A percentile compares a stretch with the other conserved stretches of the same genome.
These are phyloP conservation scores for Sylvietta virens DNA, from an alignment of 2,113 vertebrate genomes.

Conservation along the genomic window DNA sequence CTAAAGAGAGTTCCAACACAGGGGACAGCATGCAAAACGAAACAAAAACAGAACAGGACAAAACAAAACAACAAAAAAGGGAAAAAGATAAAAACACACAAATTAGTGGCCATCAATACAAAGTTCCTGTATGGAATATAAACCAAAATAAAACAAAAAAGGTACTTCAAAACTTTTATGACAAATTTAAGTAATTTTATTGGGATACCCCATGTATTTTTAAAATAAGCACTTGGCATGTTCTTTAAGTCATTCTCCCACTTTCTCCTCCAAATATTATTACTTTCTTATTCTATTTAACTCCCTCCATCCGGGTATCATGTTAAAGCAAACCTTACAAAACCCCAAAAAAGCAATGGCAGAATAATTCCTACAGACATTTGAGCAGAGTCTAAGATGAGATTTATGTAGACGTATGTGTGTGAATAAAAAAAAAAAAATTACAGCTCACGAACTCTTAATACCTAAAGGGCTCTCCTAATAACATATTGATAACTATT, in stretches of 20 bases:
- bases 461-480: not conserved
- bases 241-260: not conserved
- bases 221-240: constrained; percentile 8
- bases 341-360: not conserved
- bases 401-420: not conserved
- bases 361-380: not conserved
- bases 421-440: not conserved
- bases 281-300: not conserved
- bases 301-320: not conserved
- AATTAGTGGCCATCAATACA: constrained; percentile 81
- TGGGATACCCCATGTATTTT: constrained; percentile 23
- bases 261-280: not conserved
- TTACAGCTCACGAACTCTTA: not conserved
- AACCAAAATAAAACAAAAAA: constrained; percentile 63
- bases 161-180: constrained; percentile 51
- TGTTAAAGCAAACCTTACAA: not conserved
- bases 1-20: constrained; percentile 95
- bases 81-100: constrained; percentile 80
- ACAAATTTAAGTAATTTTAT: constrained; percentile 49
- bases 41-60: constrained; percentile 61
- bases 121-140: constrained; percentile 75
- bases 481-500: not conserved
- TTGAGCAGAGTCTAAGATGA: not conserved
- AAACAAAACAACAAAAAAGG: constrained; percentile 72
- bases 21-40: constrained; percentile 82